A percentile compares a stretch with the other conserved stretches of the same genome.
Evolutionary conservation across 2,888 invertebrate genomes (phyloP).

Genomic region (Lithophane leautieri): DNA sequence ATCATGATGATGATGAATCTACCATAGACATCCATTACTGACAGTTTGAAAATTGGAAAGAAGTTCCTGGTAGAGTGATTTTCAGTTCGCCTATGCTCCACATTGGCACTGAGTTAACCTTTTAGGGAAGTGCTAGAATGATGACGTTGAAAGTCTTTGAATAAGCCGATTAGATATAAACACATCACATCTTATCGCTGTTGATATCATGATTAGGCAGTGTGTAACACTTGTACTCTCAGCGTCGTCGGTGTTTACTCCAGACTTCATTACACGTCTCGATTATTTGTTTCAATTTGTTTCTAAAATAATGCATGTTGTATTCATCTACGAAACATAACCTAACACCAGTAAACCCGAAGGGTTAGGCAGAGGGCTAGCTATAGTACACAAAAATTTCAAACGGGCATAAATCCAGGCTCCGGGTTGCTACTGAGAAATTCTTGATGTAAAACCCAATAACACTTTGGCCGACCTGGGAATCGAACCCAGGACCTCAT

Average conservation of each 20-base stretch:
- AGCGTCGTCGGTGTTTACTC: conserved; percentile 1
- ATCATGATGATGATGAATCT: no score
- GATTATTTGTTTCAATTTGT: not conserved
- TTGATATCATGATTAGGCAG: not conserved
- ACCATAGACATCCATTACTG: no score
- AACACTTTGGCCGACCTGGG: no score
- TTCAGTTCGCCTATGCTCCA: no score
- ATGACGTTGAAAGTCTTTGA: conserved; percentile 15
- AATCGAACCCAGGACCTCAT: no score
- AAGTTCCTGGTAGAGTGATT: no score
- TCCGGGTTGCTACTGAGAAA: not conserved
- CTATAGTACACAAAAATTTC: not conserved
- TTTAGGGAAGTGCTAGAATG: not conserved
- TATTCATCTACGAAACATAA: not conserved
- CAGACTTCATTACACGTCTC: no score
- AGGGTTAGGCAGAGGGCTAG: not conserved
- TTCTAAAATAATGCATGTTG: not conserved
- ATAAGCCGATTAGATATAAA: conserved; percentile 3
- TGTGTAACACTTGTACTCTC: not conserved
- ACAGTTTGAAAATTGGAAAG: no score
- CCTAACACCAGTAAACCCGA: not conserved
- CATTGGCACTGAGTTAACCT: not conserved
- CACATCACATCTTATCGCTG: conserved; percentile 3
- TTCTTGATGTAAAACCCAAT: not conserved
- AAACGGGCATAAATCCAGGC: not conserved